Conservation (phyloP, 2,797 vertebrate species). For the Eulemur rubriventer region DNA sequence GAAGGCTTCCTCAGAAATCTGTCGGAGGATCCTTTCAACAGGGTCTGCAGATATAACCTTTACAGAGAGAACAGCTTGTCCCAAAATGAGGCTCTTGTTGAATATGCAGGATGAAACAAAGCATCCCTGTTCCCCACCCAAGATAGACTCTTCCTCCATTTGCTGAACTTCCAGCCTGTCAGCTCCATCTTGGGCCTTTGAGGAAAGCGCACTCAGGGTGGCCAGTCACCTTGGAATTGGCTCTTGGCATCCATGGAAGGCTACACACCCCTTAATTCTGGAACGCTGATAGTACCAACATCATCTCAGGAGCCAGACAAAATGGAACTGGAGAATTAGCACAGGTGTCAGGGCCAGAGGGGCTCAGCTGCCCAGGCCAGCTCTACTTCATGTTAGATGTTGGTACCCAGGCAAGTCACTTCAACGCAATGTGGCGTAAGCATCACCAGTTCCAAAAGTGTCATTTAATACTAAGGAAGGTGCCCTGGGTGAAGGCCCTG, state of each 20-base stretch:
- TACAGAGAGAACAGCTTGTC: neutral
- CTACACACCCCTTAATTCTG: neutral
- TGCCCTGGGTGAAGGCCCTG: fast-evolving
- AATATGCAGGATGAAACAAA: neutral
- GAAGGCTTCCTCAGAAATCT: neutral
- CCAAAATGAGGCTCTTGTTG: neutral
- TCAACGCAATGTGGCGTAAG: neutral
- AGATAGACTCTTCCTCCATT: neutral
- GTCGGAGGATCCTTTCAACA: neutral
- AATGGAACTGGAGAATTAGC: neutral
- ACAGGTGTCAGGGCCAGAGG: neutral
- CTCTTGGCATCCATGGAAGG: neutral
- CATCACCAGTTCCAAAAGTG: neutral
- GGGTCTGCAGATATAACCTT: neutral
- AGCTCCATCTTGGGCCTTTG: neutral
- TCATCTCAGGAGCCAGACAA: neutral
- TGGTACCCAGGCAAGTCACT: neutral
- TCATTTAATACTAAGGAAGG: neutral
- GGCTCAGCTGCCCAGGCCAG: neutral
- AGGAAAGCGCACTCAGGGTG: neutral
- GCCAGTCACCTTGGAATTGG: neutral
- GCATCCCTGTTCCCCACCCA: fast-evolving
- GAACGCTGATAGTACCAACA: neutral
- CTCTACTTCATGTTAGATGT: neutral
- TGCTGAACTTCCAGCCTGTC: neutral